A percentile compares a stretch with the other conserved stretches of the same genome.
Conservation (phyloP, 2,113 vertebrate species). For the Sceloporus undulatus region DNA sequence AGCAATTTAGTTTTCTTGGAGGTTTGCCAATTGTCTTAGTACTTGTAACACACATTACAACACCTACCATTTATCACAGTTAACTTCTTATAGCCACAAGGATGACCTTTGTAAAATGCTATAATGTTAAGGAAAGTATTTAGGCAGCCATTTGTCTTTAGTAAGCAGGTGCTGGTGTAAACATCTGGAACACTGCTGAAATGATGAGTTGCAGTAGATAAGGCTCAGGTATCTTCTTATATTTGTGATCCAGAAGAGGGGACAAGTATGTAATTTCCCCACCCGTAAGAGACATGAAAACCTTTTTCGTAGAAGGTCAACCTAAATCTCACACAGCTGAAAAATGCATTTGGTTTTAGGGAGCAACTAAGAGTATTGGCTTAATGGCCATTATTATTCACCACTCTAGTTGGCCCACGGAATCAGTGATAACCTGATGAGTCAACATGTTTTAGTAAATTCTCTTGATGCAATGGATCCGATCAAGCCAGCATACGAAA, state of each 20-base stretch:
- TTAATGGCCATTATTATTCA: too few species aligned
- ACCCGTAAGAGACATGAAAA: not conserved
- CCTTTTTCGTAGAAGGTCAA: not conserved
- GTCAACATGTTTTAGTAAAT: too few species aligned
- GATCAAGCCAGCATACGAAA: too few species aligned
- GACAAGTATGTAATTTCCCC: not conserved
- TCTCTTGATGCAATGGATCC: too few species aligned
- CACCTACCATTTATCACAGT: not conserved
- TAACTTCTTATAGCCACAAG: not conserved
- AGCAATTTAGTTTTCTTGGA: slow-evolving; percentile 2
- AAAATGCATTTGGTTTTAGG: not conserved
- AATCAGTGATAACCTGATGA: too few species aligned
- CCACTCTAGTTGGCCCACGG: too few species aligned
- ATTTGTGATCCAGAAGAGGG: not conserved
- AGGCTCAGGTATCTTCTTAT: not conserved
- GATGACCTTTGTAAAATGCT: not conserved
- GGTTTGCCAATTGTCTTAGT: slow-evolving; percentile 4
- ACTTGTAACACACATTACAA: not conserved
- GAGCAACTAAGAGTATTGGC: not conserved
- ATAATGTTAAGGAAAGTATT: not conserved
- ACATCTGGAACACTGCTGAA: not conserved
- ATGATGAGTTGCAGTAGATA: not conserved
- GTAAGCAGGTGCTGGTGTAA: not conserved
- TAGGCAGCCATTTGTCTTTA: not conserved
- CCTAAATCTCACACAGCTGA: not conserved